Base-by-base conservation (phyloP, 2,888 invertebrate genomes). In the Electrophaes corylata region DNA sequence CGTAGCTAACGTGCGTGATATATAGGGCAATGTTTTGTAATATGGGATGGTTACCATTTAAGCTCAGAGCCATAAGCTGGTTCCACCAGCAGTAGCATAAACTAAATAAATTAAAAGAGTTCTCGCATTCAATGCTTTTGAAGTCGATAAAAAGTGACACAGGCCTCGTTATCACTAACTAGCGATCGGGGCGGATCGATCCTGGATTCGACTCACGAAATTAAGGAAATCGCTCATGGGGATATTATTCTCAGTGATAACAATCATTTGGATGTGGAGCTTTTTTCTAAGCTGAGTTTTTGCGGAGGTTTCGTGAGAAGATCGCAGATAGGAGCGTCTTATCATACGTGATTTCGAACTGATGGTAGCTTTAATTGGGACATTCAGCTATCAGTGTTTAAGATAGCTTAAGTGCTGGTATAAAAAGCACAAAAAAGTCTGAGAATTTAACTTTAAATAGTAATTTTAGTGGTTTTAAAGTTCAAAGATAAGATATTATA, bases 161-260 rank as follows among this genome's bases (percentile, higher is more conserved):
- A 53, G 33, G 49, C 44, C n/a, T 14, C 26, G 46, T 43, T 58
- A 91, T 91, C 91, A 73, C 82, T 85, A 86, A 86, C 88, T 84
- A 83, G 86, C 87, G 83, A 91, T 91, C 91, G 72, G 85, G 90
- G 87, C 87, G 89, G 82, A 84, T 86, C 91, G 88, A 89, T 88
- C 86, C 83, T 75, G 83, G 87, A 90, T 90, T 89, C 85, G 83
- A 72, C 85, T 85, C 89, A 88, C 90, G 87, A 89, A 91, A 91
- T 91, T 91, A 91, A 91, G 90, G 88, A 88, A 91, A 91, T 89
- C 89, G 91, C 89, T 91, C 88, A 91, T 90, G 89, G 86, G 87
- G 86, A 87, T 91, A 91, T 91, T 89, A 91, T 88, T 88, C 88
- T 80, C 76, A 74, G 68, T 65, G 84, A 84, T 83, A 83, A 66